Percentiles rank a stretch among this genome's conserved stretches.
These are phyloP conservation scores for Aythya fuligula DNA, from an alignment of 2,797 vertebrate genomes.

Conservation along the genomic window DNA sequence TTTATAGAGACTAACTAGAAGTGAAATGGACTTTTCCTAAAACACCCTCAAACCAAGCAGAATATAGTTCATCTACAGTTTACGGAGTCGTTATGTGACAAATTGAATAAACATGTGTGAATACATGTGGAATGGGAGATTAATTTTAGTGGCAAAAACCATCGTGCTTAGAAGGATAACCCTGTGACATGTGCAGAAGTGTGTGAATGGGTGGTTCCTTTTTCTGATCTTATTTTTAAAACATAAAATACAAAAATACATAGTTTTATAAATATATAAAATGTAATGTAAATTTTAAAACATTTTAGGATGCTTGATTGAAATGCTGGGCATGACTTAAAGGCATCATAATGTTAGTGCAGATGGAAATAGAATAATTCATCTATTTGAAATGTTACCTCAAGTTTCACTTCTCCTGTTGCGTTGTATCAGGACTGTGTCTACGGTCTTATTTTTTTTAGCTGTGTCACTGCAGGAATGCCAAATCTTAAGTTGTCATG, in stretches of 20 bases:
- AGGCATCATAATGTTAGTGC: not conserved
- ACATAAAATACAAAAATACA: not conserved
- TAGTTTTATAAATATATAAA: not conserved
- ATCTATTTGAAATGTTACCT: not conserved
- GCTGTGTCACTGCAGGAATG: not conserved
- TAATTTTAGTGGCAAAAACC: not conserved
- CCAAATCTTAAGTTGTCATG: not conserved
- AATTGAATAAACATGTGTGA: not conserved
- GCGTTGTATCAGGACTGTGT: not conserved
- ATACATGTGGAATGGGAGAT: not conserved
- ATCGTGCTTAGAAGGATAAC: not conserved
- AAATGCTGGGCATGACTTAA: not conserved
- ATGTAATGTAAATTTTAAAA: not conserved
- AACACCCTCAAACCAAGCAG: not conserved
- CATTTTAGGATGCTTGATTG: not conserved
- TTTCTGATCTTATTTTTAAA: not conserved
- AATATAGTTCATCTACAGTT: not conserved
- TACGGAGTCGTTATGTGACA: not conserved
- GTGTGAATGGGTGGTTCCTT: not conserved
- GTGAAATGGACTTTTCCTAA: not conserved
- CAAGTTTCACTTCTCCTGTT: not conserved
- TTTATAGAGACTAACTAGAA: not conserved
- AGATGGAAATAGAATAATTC: constrained; percentile 9
- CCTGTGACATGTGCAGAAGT: not conserved
- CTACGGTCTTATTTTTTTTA: not conserved